phyloP scores from a whole-genome alignment of 92 coral and sea anemone species.

The Palythoa grandiflora region DNA sequence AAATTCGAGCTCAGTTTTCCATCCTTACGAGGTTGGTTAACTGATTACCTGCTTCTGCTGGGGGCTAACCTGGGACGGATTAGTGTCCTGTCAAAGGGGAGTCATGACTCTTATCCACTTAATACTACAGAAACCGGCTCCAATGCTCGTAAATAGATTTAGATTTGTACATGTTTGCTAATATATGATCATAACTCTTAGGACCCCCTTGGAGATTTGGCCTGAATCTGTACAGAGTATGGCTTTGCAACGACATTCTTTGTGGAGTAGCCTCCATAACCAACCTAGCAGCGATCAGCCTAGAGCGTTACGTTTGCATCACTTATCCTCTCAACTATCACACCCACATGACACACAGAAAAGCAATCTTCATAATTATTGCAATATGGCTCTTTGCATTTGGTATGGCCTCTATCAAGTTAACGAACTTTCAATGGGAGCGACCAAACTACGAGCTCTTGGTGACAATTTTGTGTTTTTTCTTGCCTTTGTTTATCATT shows the following conservation, averaged over 20 bases:
- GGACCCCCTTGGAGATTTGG: slow-evolving; percentile 52
- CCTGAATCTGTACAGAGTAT: slow-evolving; percentile 53
- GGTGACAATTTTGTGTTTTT: slow-evolving; percentile 81
- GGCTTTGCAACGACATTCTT: slow-evolving; percentile 89
- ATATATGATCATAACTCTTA: neutral
- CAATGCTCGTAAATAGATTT: too few relatives aligned
- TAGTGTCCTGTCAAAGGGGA: too few relatives aligned
- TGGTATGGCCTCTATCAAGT: slow-evolving; percentile 76
- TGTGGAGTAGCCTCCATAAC: slow-evolving; percentile 92
- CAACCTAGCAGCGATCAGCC: slow-evolving; percentile 89
- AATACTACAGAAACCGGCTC: too few relatives aligned
- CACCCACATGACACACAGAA: slow-evolving; percentile 79
- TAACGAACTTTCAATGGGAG: slow-evolving; percentile 67
- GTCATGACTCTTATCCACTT: too few relatives aligned
- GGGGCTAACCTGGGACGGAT: too few relatives aligned
- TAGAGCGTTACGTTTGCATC: slow-evolving; percentile 91
- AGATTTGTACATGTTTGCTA: neutral
- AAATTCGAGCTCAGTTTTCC: too few relatives aligned
- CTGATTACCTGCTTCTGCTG: too few relatives aligned
- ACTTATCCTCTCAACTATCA: slow-evolving; percentile 90
- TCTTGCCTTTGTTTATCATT: slow-evolving; percentile 85
- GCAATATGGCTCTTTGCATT: slow-evolving; percentile 85
- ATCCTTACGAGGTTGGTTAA: too few relatives aligned
- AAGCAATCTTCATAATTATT: slow-evolving; percentile 72
- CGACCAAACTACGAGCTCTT: slow-evolving; percentile 84